phyloP scores from a whole-genome alignment of 1,140 invertebrate genomes.

The Spodoptera litura region DNA sequence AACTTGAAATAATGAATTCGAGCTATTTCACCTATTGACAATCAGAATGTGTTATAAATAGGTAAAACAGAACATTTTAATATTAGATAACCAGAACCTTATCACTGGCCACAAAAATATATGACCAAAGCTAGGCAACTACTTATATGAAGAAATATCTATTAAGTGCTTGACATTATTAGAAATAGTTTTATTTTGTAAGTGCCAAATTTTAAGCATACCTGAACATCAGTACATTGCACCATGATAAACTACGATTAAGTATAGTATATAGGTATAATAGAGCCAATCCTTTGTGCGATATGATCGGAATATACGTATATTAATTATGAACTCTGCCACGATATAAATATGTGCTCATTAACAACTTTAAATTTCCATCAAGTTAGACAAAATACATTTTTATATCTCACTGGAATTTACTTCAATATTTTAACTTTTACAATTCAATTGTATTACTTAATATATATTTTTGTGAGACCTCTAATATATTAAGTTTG shows the following conservation, averaged over 20 bases:
- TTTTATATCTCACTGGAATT: not conserved
- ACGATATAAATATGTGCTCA: not conserved
- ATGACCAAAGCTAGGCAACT: constrained; percentile 19
- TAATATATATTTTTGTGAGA: not conserved
- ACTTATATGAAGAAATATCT: constrained; percentile 19
- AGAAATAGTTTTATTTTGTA: constrained; percentile 9
- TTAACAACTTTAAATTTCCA: no score
- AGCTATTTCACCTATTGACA: no score
- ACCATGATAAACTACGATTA: not conserved
- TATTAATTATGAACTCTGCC: not conserved
- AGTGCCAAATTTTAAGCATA: constrained; percentile 38
- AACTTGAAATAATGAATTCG: no score
- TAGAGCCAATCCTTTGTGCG: constrained; percentile 19
- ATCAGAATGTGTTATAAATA: no score
- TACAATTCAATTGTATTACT: not conserved
- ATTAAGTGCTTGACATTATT: constrained; percentile 26
- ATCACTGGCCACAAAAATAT: not conserved
- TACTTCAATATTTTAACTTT: constrained; percentile 5
- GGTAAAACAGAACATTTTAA: not conserved
- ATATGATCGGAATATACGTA: constrained; percentile 17
- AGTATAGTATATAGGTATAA: not conserved
- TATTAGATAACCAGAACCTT: not conserved
- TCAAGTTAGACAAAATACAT: no score
- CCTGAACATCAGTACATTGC: constrained; percentile 6
- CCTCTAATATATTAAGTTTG: constrained; percentile 3